Evolutionary conservation across 2,888 invertebrate species (phyloP), one percentile per base, ranked within the genome.

Genomic region (Dynastes maya): DNA sequence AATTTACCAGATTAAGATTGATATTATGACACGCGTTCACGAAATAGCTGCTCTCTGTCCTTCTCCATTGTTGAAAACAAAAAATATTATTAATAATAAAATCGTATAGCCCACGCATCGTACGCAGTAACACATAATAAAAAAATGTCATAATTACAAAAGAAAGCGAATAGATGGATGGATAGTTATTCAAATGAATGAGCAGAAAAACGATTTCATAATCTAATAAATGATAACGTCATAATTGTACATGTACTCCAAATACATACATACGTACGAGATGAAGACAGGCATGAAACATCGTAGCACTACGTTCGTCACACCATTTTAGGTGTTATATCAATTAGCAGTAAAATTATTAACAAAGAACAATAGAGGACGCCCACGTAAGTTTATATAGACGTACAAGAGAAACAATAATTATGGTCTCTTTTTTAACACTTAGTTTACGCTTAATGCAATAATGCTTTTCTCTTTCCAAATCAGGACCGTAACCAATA

Each of bases 381-480:
- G 72, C 79, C 81, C 45, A 72, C 72, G 61, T 40, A 11, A 61
- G 61, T 72, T 16, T 72, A 61, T 72, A 40, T 45, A 72, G 45
- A 61, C 22, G 61, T 45, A 72, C 40, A 32, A 61, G 61, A 72
- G 72, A 80, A 80, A 80, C 82, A 81, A 81, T 83, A 83, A 84
- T 84, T 83, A 83, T 82, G 82, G 83, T 81, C 79, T 79, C 80
- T 82, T 83, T 83, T 82, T 82, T 80, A 78, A 79, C 76, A 72
- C 76, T 70, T 80, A 82, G 82, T 83, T 83, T 83, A 81, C 83
- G 82, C 83, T 82, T 83, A 68, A 22, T 80, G 80, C 82, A 51
- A 82, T 84, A 82, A 83, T 83, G 83, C 16, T 61, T 58, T 72
- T 72, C 22, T 58, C 37, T 61, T 61, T 40, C 72, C 37, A 45